Conservation (phyloP, 2,113 vertebrate species). For the Channa argus region DNA sequence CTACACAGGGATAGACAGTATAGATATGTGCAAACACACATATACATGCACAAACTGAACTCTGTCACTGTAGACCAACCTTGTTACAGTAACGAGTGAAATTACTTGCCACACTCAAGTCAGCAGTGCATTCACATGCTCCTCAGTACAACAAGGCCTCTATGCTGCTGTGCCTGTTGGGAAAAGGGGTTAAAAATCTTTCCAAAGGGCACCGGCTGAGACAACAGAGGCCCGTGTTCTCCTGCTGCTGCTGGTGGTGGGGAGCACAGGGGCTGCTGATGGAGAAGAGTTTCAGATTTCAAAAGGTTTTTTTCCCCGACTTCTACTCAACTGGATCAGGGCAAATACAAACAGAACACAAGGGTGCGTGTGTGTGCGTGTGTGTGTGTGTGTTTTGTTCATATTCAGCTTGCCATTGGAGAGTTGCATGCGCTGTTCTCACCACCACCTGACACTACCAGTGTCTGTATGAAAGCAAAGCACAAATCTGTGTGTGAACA, state of each 20-base stretch:
- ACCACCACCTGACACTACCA: slow-evolving; percentile 69
- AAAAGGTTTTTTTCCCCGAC: slow-evolving; percentile 56
- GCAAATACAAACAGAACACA: slow-evolving; percentile 67
- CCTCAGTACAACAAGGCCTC: slow-evolving; percentile 72
- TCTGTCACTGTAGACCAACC: slow-evolving; percentile 24
- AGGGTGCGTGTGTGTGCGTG: slow-evolving; percentile 47
- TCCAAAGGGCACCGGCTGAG: slow-evolving; percentile 69
- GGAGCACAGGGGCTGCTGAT: slow-evolving; percentile 64
- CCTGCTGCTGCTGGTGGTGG: slow-evolving; percentile 40
- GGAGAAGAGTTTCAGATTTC: slow-evolving; percentile 73
- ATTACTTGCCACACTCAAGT: slow-evolving; percentile 69
- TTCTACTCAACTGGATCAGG: slow-evolving; percentile 50
- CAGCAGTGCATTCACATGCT: slow-evolving; percentile 83
- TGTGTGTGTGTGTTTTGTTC: slow-evolving; percentile 43
- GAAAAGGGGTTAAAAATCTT: slow-evolving; percentile 64
- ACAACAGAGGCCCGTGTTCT: slow-evolving; percentile 77
- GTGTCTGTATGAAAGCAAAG: slow-evolving; percentile 34
- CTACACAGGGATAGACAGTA: not conserved
- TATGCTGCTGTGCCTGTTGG: slow-evolving; percentile 61
- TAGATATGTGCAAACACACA: slow-evolving; percentile 9
- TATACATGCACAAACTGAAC: not conserved
- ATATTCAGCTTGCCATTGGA: slow-evolving; percentile 45
- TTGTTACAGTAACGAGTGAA: slow-evolving; percentile 73
- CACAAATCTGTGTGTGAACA: slow-evolving; percentile 18
- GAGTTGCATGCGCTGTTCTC: slow-evolving; percentile 53